Percentiles rank a stretch among this genome's conserved stretches.
Evolutionary conservation across 2,888 invertebrate species (phyloP).

Genomic region (Taenaris catops): DNA sequence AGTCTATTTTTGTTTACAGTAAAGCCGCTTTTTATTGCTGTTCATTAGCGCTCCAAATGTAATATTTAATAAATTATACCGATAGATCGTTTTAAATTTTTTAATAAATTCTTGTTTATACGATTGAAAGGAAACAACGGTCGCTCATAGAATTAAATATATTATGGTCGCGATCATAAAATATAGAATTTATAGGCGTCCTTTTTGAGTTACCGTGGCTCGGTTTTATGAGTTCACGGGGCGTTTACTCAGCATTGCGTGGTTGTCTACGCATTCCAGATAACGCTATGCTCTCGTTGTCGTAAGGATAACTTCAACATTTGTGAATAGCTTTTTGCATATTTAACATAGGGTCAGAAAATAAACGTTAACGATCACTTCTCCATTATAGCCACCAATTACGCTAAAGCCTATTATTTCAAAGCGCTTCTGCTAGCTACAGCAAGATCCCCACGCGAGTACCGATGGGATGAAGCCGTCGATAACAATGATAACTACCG

Average conservation of each 20-base stretch:
- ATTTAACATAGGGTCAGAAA: no score
- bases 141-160: conserved; percentile 71
- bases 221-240: conserved; percentile 74
- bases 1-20: conserved; percentile 38
- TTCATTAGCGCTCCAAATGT: conserved; percentile 47
- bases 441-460: no score
- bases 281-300: conserved; percentile 45
- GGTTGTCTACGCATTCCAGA: conserved; percentile 60
- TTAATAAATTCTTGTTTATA: conserved; percentile 67
- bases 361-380: no score
- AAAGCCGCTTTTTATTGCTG: conserved; percentile 35
- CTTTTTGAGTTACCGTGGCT: conserved; percentile 73
- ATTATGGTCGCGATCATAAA: conserved; percentile 68
- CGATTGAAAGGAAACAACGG: conserved; percentile 68
- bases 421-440: no score
- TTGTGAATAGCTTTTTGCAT: no score
- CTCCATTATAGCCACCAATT: no score
- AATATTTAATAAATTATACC: conserved; percentile 33
- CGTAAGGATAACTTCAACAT: conserved; percentile 45
- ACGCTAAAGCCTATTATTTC: no score
- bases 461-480: no score
- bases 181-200: conserved; percentile 77
- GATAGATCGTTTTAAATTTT: conserved; percentile 47
- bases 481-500: no score
- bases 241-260: conserved; percentile 68